Base-by-base conservation (phyloP, 2,797 vertebrate species). In the Sus cebifrons region DNA sequence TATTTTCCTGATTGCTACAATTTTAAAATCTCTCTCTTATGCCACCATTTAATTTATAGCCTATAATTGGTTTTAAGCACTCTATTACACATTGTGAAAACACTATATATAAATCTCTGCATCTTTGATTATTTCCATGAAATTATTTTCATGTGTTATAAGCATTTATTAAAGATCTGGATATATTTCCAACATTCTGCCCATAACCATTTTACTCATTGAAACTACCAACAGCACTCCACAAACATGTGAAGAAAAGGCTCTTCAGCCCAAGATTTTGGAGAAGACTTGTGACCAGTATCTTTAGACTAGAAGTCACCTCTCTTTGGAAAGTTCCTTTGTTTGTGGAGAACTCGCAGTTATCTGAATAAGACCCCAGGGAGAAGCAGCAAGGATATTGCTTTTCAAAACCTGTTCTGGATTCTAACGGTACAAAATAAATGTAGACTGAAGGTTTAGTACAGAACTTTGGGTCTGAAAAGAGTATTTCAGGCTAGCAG, bases 91-190 rank as follows among this genome's bases (percentile, higher is more conserved):
- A 86, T 82, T 71, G 82, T 36, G 44, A 65, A 29, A 87, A 56
- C 2, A 87, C 27, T 65, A 7, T 70, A 52, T 8, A 11, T 68
- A 90, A 23, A 81, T 77, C 12, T 75, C 44, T 89, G 16, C 18
- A 75, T 49, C 56, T 84, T 54, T 95, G 62, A 25, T 65, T 56
- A 79, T 90, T 86, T 92, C 15, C 27, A 90, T 92, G 52, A 77
- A 56, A 70, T 84, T 78, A 70, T 17, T 73, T 85, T 93, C 18
- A 49, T 6, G 18, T 73, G 1, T 62, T 58, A 27, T 4, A 58
- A 68, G 0, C 16, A 67, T 77, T 78, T 40, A 4, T 70, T 64
- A 74, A 81, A 83, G 29, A 81, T 15, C 91, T 87, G 36, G 5
- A 13, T 68, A 0, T 68, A 67, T 74, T 96, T 96, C 73, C 36